These are phyloP conservation scores for Dreissena polymorpha DNA, from an alignment of 1,140 invertebrate species.

Conservation along the genomic window DNA sequence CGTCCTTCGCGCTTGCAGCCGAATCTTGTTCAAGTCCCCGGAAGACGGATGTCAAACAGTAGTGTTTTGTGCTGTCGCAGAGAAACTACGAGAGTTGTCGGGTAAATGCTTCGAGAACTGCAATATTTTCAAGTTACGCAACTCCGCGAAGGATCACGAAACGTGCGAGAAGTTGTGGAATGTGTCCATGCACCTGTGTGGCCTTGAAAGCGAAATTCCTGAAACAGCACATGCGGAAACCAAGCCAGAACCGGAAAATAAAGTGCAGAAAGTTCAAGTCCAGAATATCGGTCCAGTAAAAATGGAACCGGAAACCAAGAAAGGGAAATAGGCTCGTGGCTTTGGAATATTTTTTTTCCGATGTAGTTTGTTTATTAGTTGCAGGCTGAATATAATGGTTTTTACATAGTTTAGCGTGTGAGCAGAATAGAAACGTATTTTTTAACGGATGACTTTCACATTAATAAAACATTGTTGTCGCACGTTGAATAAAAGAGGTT, in stretches of 20 bases:
- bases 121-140: conserved; percentile 60
- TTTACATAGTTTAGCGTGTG: too few species aligned
- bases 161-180: conserved; percentile 69
- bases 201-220: conserved; percentile 58
- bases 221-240: neutral
- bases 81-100: conserved; percentile 68
- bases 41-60: conserved; percentile 75
- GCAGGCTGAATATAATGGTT: too few species aligned
- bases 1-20: conserved; percentile 59
- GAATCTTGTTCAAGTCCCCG: conserved; percentile 73
- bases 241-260: neutral
- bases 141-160: conserved; percentile 63
- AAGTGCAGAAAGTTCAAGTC: neutral
- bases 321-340: conserved; percentile 21
- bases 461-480: too few species aligned
- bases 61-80: conserved; percentile 72
- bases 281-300: conserved; percentile 13
- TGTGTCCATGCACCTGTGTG: conserved; percentile 68
- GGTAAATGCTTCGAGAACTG: conserved; percentile 73
- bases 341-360: too few species aligned
- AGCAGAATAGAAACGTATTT: too few species aligned
- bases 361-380: too few species aligned
- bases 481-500: too few species aligned
- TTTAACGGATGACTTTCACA: too few species aligned
- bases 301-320: conserved; percentile 16